Evolutionary conservation across 2,888 invertebrate species (phyloP).

Genomic region (Kuschelorhynchus macadamiae): DNA sequence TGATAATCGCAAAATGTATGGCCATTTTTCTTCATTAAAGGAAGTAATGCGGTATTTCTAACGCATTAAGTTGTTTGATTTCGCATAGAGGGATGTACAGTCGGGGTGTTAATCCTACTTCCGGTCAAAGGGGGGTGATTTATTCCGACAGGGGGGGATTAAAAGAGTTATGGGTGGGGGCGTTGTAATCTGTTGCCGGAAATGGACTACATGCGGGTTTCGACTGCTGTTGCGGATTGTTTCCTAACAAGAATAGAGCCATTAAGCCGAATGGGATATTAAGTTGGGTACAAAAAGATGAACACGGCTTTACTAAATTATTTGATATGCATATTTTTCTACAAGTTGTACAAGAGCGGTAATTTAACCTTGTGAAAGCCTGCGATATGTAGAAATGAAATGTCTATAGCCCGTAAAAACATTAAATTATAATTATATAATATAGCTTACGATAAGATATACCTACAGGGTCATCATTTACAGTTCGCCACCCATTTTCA

Average conservation of each 20-base stretch:
- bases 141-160: slow-evolving; percentile 16
- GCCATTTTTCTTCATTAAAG: slow-evolving; percentile 12
- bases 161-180: slow-evolving; percentile 28
- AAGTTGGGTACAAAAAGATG: no score
- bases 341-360: no score
- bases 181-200: slow-evolving; percentile 31
- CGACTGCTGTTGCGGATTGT: no score
- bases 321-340: no score
- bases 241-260: neutral
- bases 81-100: slow-evolving; percentile 23
- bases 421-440: no score
- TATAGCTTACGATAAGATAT: no score
- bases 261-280: neutral
- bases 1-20: neutral
- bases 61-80: slow-evolving; percentile 29
- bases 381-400: no score
- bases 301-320: no score
- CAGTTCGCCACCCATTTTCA: no score
- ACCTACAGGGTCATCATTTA: no score
- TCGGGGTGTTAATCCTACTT: slow-evolving; percentile 24
- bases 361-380: no score
- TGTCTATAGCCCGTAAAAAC: no score
- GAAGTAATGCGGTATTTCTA: slow-evolving; percentile 13
- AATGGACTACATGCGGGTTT: slow-evolving; percentile 9
- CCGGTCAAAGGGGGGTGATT: slow-evolving; percentile 31